Evolutionary conservation across 2,888 invertebrate species (phyloP), one percentile per base, ranked within the genome.

Genomic region (Ennomos fuscantarius): DNA sequence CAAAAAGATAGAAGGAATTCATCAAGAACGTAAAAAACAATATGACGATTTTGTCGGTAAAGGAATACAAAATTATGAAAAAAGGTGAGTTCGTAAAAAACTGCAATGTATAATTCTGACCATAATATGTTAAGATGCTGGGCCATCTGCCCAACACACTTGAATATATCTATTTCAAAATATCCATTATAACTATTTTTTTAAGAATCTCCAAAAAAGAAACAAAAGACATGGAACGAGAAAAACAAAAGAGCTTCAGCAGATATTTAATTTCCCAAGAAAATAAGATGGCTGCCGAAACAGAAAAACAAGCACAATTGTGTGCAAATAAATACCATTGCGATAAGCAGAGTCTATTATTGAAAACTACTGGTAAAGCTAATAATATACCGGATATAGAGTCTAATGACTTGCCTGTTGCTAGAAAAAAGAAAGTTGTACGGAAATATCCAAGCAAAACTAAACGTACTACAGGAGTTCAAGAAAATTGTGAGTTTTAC

Each of bases 21-120:
- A 80, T 49, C 62, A 72, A 8, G 63, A 75, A 35, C 65, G 79
- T 62, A 66, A 68, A 8, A 72, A 66, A 55, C 61, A 60, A 36
- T 80, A 77, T 44, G 70, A 82, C 1, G 71, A 73, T 10, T 82
- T 84, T 51, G 43, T 84, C 12, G 69, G 78, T 12, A 78, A 72
- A 58, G 78, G 75, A 44, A 60, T 74, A 9, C 64, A 69, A 54
- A 52, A 49, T 13, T 54, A 60, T 1, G 73, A 75, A 50, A 34
- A 67, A 39, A 65, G 67, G 79, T 83, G 69, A 63, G 24, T 5
- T 24, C 24, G 0, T 24, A 5, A 24, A 24, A 24, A 24, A 24
- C 24, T 24, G 24, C 24, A 3, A 24, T 6, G 24, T 6, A 6
- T 6, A 24, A 24, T 6, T 6, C 2, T 6, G 5, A 24, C 5